phyloP scores from a whole-genome alignment of 2,888 invertebrate genomes.

The Pyrrhia umbra region DNA sequence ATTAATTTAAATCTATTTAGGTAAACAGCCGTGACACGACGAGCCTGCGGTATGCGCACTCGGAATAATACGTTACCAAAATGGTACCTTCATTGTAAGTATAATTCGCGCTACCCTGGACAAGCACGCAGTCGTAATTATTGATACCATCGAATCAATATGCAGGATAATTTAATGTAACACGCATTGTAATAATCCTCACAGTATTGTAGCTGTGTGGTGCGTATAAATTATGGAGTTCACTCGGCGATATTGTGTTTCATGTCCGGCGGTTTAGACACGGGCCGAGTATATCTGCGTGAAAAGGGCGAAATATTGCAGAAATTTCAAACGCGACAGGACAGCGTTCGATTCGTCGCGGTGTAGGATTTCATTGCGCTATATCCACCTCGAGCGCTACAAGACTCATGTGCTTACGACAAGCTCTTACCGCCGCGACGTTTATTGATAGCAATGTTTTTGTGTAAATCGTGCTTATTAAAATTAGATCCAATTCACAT shows the following conservation, averaged over 20 bases:
- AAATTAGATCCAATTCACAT: slow-evolving; percentile 78
- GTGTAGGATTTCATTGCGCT: slow-evolving; percentile 89
- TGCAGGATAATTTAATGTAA: slow-evolving; percentile 75
- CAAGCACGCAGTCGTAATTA: slow-evolving; percentile 34
- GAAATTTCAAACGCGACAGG: slow-evolving; percentile 89
- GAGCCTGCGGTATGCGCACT: slow-evolving; percentile 23
- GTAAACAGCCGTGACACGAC: slow-evolving; percentile 72
- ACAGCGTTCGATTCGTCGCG: slow-evolving; percentile 89
- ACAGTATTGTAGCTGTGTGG: slow-evolving; percentile 71
- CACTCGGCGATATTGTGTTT: slow-evolving; percentile 88
- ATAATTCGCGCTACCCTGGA: slow-evolving; percentile 5
- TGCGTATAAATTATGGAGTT: slow-evolving; percentile 87
- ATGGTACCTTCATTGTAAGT: slow-evolving; percentile 6
- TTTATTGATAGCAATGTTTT: slow-evolving; percentile 85
- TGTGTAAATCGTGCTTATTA: slow-evolving; percentile 78
- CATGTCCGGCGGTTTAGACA: slow-evolving; percentile 89
- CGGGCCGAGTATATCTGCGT: slow-evolving; percentile 87
- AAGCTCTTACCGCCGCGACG: slow-evolving; percentile 75
- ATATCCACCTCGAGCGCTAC: slow-evolving; percentile 76
- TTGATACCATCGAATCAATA: slow-evolving; percentile 46
- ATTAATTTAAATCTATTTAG: slow-evolving; percentile 84
- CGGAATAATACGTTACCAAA: slow-evolving; percentile 20
- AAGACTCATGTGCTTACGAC: slow-evolving; percentile 80
- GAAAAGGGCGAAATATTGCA: slow-evolving; percentile 90
- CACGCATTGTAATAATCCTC: slow-evolving; percentile 78